These are phyloP conservation scores for Amphimallon solstitiale DNA, from an alignment of 2,888 invertebrate species.

Conservation along the genomic window DNA sequence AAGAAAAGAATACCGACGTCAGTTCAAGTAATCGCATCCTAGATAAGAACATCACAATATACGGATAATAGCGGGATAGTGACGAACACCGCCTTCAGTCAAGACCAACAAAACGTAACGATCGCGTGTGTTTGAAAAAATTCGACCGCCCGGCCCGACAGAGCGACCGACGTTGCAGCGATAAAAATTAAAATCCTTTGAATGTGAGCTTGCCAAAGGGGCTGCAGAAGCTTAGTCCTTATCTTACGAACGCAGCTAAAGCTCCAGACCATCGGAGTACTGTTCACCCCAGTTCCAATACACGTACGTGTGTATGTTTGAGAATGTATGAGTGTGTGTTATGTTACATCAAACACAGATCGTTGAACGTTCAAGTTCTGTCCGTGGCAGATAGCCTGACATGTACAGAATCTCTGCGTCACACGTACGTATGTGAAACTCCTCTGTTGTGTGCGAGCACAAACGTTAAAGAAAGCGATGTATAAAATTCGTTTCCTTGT, in stretches of 20 bases:
- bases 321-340: constrained; percentile 27
- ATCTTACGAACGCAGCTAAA: constrained; percentile 25
- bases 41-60: too few species aligned
- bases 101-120: background rate
- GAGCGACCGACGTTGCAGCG: background rate
- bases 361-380: constrained; percentile 43
- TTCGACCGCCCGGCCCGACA: background rate
- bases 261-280: constrained; percentile 1
- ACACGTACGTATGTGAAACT: constrained; percentile 4
- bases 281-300: background rate
- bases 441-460: background rate
- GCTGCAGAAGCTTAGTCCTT: constrained; percentile 17
- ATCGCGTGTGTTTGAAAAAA: constrained; percentile 17
- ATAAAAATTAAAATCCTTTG: constrained; percentile 28
- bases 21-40: too few species aligned
- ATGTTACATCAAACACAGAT: constrained; percentile 44
- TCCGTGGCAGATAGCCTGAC: constrained; percentile 46
- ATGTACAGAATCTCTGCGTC: constrained; percentile 43
- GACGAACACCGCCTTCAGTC: too few species aligned
- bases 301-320: background rate
- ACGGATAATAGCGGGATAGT: too few species aligned
- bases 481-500: background rate
- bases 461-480: too few species aligned
- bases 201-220: constrained; percentile 14
- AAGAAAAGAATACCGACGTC: too few species aligned